Evolutionary conservation across 2,113 vertebrate genomes (phyloP).

Genomic region (Setophaga kirtlandii): DNA sequence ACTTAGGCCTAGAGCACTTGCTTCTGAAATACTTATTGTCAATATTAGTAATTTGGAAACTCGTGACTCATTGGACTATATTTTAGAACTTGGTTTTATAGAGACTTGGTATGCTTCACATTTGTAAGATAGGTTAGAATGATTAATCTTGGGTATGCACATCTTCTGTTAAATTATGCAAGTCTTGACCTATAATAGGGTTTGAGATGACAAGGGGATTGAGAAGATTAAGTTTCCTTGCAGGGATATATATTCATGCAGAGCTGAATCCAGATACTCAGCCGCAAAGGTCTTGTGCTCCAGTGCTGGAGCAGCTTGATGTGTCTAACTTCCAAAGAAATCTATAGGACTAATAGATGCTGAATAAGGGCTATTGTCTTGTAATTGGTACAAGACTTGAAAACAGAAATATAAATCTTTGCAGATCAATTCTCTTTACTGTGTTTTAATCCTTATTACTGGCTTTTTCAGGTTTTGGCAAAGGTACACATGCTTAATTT

Average conservation of each 20-base stretch:
- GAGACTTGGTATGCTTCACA: not conserved
- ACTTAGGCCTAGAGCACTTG: not conserved
- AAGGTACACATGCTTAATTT: not conserved
- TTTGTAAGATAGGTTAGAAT: not conserved
- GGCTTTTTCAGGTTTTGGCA: not conserved
- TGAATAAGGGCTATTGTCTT: not conserved
- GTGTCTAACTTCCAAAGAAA: not conserved
- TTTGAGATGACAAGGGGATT: not conserved
- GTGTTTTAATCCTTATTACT: not conserved
- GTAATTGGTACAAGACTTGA: not conserved
- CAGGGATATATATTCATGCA: not conserved
- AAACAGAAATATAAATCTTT: not conserved
- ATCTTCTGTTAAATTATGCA: not conserved
- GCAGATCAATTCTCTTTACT: not conserved
- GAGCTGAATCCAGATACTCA: not conserved
- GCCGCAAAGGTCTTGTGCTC: not conserved
- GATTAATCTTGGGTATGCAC: not conserved
- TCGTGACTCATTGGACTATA: not conserved
- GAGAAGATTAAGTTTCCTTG: not conserved
- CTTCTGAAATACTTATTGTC: not conserved
- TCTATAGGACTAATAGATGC: not conserved
- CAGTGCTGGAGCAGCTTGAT: not conserved
- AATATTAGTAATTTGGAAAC: not conserved
- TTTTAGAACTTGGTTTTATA: not conserved
- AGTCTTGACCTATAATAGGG: not conserved